These are phyloP conservation scores for Drosophila nr. fundita DNA, from an alignment of 2,888 invertebrate species.

Conservation along the genomic window DNA sequence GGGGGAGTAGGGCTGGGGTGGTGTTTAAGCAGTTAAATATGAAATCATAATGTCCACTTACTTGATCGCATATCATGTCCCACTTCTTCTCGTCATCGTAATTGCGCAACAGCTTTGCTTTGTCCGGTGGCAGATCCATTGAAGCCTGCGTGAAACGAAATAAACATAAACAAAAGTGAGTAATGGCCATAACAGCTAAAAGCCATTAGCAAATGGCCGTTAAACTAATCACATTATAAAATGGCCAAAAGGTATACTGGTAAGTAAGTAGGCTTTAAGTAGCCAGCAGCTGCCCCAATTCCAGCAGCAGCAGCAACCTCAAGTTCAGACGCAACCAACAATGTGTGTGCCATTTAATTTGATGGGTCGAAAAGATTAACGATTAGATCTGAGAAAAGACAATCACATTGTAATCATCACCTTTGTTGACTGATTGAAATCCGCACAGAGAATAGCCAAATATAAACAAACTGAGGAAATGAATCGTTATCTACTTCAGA, in stretches of 20 bases:
- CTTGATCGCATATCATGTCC: conserved; percentile 99
- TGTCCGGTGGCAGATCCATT: conserved; percentile 99
- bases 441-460: not conserved
- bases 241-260: not conserved
- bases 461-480: not conserved
- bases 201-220: conserved; percentile 34
- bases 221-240: conserved; percentile 11
- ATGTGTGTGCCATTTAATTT: conserved; percentile 1
- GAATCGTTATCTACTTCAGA: not conserved
- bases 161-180: conserved; percentile 39
- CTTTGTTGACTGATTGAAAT: conserved; percentile 3
- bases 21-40: conserved; percentile 18
- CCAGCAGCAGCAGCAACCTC: not conserved
- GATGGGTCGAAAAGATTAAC: not conserved
- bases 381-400: not conserved
- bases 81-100: conserved; percentile 99
- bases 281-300: not conserved
- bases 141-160: conserved; percentile 91
- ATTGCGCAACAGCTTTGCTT: conserved; percentile 96
- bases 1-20: not conserved
- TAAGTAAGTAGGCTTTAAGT: not conserved
- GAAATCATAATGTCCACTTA: conserved; percentile 84
- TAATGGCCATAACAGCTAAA: conserved; percentile 37
- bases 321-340: not conserved
- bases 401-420: not conserved